Base-by-base conservation (phyloP, 2,113 vertebrate genomes). In the Pardalotus punctatus region DNA sequence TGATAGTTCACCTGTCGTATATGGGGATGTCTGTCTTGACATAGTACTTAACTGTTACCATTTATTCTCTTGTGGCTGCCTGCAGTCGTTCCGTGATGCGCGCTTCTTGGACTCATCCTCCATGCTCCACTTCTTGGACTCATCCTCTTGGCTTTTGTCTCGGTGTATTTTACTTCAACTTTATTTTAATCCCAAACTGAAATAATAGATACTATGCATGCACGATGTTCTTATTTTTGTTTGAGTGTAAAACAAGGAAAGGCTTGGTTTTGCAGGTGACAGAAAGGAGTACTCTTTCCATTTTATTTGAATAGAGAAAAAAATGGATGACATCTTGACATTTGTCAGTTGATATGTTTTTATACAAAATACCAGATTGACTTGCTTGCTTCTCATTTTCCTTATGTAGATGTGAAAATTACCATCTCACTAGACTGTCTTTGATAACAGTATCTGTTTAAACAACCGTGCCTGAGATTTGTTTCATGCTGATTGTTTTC, bases 41-140 rank as follows among this genome's bases (percentile, higher is more conserved):
- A 2, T 50, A 42, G 36, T n/a, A 29, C 28, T 71, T 81, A 17
- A 25, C 7, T 62, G 28, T 40, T 80, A 50, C 25, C 11, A 4
- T 70, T 76, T 38, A 9, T 72, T 88, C 40, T 86, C 8, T 42
- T 64, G 5, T 14, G n/a, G 10, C 45, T 65, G 22, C 7, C 21
- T 66, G 15, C 0, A 0, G 72, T 87, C 15, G 9, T 61, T 84
- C 24, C 14, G 4, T 5, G 3, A 74, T 74, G 33, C 4, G n/a
- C n/a, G 5, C 24, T 77, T 66, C 3, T 29, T 54, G 36, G 43
- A 70, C 21, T 56, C 31, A 21, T 74, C 12, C 20, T 91, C 60
- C n/a, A n/a, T n/a, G n/a, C n/a, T n/a, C n/a, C n/a, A 5, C 24
- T 77, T 66, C 3, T 29, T 54, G 36, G 43, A 70, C 21, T 56